Conservation (phyloP, 2,888 invertebrate species). For the Melinopterus prodromus region DNA sequence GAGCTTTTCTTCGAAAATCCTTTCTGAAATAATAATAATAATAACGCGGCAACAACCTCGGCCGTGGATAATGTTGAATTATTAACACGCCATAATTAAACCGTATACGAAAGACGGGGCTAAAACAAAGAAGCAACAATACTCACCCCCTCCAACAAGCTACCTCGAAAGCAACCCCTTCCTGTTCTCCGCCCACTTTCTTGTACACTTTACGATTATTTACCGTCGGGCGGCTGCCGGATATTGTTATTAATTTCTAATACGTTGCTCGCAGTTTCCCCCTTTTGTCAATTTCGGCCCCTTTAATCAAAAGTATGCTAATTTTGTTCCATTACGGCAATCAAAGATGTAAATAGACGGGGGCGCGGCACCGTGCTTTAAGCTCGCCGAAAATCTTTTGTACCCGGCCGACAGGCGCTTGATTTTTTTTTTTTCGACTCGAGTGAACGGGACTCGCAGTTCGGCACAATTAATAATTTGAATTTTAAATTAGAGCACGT, state of each 20-base stretch:
- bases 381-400: not conserved
- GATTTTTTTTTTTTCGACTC: not conserved
- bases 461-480: not conserved
- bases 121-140: constrained; percentile 13
- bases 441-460: not conserved
- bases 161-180: not conserved
- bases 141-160: not conserved
- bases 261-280: constrained; percentile 15
- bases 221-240: constrained; percentile 13
- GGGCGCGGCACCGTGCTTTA: not conserved
- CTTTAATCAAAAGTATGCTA: constrained; percentile 31
- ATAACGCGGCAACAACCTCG: not conserved
- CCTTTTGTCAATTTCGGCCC: not conserved
- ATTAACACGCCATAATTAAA: constrained; percentile 28
- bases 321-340: constrained; percentile 35
- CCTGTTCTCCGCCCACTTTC: not conserved
- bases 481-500: not conserved
- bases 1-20: not conserved
- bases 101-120: constrained; percentile 13
- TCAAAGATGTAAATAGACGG: constrained; percentile 37
- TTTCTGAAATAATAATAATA: not conserved
- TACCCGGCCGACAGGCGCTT: not conserved
- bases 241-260: constrained; percentile 33
- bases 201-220: not conserved
- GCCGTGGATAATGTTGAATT: constrained; percentile 26